Base-by-base conservation (phyloP, 2,797 vertebrate genomes). In the Pangasius djambal region DNA sequence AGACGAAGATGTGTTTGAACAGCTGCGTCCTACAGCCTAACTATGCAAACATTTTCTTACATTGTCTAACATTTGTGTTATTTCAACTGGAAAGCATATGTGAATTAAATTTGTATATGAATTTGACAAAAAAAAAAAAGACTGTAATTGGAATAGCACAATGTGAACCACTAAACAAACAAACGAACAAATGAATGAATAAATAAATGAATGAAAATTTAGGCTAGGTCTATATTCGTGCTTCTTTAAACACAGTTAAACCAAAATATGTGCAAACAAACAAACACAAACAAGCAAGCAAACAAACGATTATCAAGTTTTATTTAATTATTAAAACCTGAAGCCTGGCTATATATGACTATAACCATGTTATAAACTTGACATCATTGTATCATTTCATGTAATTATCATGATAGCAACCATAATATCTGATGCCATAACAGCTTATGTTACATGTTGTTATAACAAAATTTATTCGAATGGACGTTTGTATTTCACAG, bases 21-120 rank as follows among this genome's bases (percentile, higher is more conserved):
- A 87, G 81, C 79, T 89, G 85, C 4, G 5, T 83, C 67, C 50
- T 50, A 69, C 57, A n/a, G 79, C 61, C 69, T 86, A 61, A 82
- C 84, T 61, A 59, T 20, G 2, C 40, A 20, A 48, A 52, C 63
- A 85, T 48, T 48, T 8, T 48, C 48, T 18, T 6, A 18, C 52
- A 67, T 18, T 13, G 28, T n/a, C 6, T 78, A 52, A 78, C 10
- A 48, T 48, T 20, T 22, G 13, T 48, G 44, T 48, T 77, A 77
- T 50, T 44, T 77, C 9, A 3, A 6, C 8, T 83, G 25, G n/a
- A 34, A 85, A 85, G 28, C 44, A 34, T 16, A 20, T 22, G 25
- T 20, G n/a, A 67, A 84, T 65, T 6, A 16, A n/a, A 61, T 48
- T 57, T 16, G 20, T 5, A 50, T 9, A 61, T 61, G 18, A 37